Evolutionary conservation across 1,140 invertebrate species (phyloP).

Genomic region (Leptoteleia sp.): DNA sequence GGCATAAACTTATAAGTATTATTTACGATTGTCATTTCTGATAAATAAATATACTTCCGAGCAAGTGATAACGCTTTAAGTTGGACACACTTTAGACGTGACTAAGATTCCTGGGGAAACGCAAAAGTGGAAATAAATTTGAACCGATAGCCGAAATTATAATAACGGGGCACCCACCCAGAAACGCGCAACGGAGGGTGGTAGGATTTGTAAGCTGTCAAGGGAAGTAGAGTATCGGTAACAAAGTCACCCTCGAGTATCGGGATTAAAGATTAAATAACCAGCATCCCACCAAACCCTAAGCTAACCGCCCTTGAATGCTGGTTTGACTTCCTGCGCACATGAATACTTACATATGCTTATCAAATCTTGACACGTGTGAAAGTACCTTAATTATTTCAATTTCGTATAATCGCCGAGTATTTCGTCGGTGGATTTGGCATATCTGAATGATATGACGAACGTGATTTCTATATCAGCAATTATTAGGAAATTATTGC

Average conservation of each 20-base stretch:
- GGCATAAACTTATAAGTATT: background rate
- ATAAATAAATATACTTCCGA: background rate
- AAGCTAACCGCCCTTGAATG: constrained; percentile 62
- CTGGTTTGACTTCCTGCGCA: constrained; percentile 48
- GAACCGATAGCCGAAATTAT: constrained; percentile 59
- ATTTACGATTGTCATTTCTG: background rate
- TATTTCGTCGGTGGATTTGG: too few species aligned
- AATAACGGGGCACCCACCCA: constrained; percentile 55
- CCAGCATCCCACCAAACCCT: constrained; percentile 73
- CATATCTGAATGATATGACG: too few species aligned
- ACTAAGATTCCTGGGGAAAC: constrained; percentile 18
- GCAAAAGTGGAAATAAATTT: constrained; percentile 64
- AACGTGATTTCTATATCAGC: too few species aligned
- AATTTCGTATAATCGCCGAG: too few species aligned
- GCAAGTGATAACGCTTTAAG: background rate
- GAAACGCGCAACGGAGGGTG: constrained; percentile 53
- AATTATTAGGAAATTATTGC: too few species aligned
- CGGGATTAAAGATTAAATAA: constrained; percentile 81
- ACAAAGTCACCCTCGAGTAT: constrained; percentile 78
- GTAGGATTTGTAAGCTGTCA: constrained; percentile 64
- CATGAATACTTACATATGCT: constrained; percentile 67
- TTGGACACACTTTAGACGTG: constrained; percentile 20
- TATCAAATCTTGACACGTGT: constrained; percentile 63
- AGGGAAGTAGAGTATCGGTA: constrained; percentile 68
- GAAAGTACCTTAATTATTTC: constrained; percentile 60